Evolutionary conservation across 1,140 invertebrate species (phyloP).

Genomic region (Mactra quadrangularis): DNA sequence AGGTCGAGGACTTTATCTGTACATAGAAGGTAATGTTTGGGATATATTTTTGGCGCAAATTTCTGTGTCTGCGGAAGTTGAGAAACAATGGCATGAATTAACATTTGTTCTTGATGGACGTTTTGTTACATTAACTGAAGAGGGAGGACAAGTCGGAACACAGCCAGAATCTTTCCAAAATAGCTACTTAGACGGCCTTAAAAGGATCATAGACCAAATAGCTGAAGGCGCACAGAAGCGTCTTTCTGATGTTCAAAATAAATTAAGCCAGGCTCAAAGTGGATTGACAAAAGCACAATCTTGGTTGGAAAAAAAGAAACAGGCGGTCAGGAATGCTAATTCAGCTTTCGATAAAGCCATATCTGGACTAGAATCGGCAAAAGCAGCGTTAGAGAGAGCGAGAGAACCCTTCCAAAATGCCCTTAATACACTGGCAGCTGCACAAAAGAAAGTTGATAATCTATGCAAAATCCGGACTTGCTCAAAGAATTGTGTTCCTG

Average conservation of each 20-base stretch:
- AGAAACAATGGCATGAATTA: slow-evolving; percentile 35
- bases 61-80: slow-evolving; percentile 27
- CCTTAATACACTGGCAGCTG: slow-evolving; percentile 34
- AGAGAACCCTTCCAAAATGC: slow-evolving; percentile 57
- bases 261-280: slow-evolving; percentile 6
- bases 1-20: slow-evolving; percentile 45
- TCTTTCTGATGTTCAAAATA: slow-evolving; percentile 13
- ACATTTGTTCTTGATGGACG: slow-evolving; percentile 28
- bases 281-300: slow-evolving; percentile 41
- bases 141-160: slow-evolving; percentile 13
- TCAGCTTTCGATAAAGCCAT: slow-evolving; percentile 57
- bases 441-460: slow-evolving; percentile 57
- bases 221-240: slow-evolving; percentile 33
- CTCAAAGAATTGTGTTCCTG: slow-evolving; percentile 57
- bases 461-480: slow-evolving; percentile 61
- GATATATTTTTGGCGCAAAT: slow-evolving; percentile 29
- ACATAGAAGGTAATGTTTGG: slow-evolving; percentile 55
- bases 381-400: slow-evolving; percentile 55
- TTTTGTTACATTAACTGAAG: slow-evolving; percentile 13
- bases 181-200: slow-evolving; percentile 22
- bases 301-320: slow-evolving; percentile 35
- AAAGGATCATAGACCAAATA: neutral
- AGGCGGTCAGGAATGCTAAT: slow-evolving; percentile 33
- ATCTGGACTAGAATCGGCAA: slow-evolving; percentile 33
- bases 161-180: slow-evolving; percentile 14